These are phyloP conservation scores for Eristalinus sepulchralis DNA, from an alignment of 2,888 invertebrate genomes.

Conservation along the genomic window DNA sequence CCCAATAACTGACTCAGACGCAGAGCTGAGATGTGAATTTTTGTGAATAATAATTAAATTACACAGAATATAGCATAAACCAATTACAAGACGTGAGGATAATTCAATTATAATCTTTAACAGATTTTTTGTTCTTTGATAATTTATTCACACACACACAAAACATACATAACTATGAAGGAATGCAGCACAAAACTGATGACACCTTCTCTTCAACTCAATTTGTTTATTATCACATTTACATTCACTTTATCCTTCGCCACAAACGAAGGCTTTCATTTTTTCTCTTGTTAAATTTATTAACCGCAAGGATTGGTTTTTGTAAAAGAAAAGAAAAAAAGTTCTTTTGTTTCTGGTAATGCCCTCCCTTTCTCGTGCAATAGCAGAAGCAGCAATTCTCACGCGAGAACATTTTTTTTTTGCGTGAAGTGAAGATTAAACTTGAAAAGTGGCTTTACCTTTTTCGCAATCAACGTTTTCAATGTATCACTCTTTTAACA, in stretches of 20 bases:
- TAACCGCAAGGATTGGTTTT: conserved; percentile 15
- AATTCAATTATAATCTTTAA: conserved; percentile 61
- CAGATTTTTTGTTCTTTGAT: conserved; percentile 39
- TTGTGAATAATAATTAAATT: conserved; percentile 58
- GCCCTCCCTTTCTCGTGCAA: conserved; percentile 59
- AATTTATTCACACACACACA: conserved; percentile 59
- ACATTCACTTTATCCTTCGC: conserved; percentile 14
- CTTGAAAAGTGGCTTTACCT: conserved; percentile 55
- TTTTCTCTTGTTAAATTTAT: conserved; percentile 1
- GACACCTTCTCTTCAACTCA: not conserved
- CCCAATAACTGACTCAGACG: not conserved
- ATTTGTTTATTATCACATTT: not conserved
- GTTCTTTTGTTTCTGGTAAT: conserved; percentile 66
- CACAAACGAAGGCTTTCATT: not conserved
- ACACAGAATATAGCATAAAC: conserved; percentile 50
- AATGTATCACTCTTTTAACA: conserved; percentile 48
- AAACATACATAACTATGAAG: conserved; percentile 44
- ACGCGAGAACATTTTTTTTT: conserved; percentile 45
- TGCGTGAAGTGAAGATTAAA: conserved; percentile 2
- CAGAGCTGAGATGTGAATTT: conserved; percentile 27
- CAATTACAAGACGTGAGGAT: conserved; percentile 41
- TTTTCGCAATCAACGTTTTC: conserved; percentile 24
- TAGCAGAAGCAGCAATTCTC: conserved; percentile 52
- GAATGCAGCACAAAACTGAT: conserved; percentile 40
- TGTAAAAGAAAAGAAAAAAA: not conserved